These are phyloP conservation scores for Anniella stebbinsi DNA, from an alignment of 2,797 vertebrate genomes.

Conservation along the genomic window DNA sequence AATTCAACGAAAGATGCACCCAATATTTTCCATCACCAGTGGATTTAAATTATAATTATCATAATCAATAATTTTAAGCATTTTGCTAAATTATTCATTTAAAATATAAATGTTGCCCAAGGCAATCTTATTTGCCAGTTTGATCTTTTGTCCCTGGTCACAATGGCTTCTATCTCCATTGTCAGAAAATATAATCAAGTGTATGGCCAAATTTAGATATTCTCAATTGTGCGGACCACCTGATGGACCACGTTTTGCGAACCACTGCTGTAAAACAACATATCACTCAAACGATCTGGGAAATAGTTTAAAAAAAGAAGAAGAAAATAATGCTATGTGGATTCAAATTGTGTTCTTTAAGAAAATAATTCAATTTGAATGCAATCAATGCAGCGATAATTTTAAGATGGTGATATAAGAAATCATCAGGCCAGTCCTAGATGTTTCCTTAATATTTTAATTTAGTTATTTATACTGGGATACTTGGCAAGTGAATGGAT, in stretches of 20 bases:
- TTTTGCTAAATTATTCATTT: constrained; percentile 35
- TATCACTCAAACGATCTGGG: background rate
- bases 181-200: no score
- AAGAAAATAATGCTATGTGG: background rate
- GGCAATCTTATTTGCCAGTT: no score
- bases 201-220: no score
- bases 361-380: constrained; percentile 19
- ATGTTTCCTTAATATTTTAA: background rate
- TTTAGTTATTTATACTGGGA: background rate
- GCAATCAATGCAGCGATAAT: constrained; percentile 13
- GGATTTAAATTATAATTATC: constrained; percentile 23
- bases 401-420: constrained; percentile 49
- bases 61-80: constrained; percentile 42
- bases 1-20: background rate
- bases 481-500: constrained; percentile 49
- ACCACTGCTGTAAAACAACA: constrained; percentile 30
- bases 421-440: constrained; percentile 4
- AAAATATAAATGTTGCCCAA: no score
- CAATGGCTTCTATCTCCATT: no score
- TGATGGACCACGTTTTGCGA: background rate
- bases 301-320: constrained; percentile 16
- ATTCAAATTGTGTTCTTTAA: constrained; percentile 15
- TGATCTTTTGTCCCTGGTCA: no score
- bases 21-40: background rate
- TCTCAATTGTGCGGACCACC: background rate